A percentile compares a stretch with the other conserved stretches of the same genome.
These are phyloP conservation scores for Oreochromis aureus DNA, from an alignment of 2,113 vertebrate genomes.

Conservation along the genomic window DNA sequence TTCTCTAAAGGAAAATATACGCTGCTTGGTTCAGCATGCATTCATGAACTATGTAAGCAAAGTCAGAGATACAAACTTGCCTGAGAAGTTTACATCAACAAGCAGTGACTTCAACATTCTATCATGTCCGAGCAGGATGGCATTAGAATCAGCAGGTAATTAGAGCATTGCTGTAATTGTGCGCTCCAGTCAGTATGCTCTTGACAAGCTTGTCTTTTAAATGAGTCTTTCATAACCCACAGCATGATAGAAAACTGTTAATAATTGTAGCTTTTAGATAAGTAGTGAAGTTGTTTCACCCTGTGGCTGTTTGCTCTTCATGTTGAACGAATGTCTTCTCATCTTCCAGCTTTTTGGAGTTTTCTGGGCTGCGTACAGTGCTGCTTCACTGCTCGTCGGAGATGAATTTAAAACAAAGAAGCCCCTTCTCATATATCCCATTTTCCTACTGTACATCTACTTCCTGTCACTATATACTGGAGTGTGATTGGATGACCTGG, in stretches of 20 bases:
- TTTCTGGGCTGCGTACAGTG: slow-evolving; percentile 99
- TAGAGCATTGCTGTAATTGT: neutral
- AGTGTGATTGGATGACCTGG: slow-evolving; percentile 76
- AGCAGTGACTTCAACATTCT: neutral
- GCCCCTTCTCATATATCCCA: slow-evolving; percentile 97
- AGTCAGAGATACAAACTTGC: neutral
- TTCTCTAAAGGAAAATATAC: neutral
- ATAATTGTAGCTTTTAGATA: neutral
- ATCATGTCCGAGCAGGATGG: neutral
- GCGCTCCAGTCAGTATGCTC: neutral
- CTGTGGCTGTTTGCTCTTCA: neutral
- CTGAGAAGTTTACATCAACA: neutral
- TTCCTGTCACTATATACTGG: slow-evolving; percentile 98
- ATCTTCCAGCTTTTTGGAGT: slow-evolving; percentile 88
- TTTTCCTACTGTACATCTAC: slow-evolving; percentile 99
- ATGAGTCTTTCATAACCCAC: neutral
- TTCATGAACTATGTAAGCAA: neutral
- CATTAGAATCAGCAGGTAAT: neutral
- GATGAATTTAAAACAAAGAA: slow-evolving; percentile 99
- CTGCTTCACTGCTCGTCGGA: slow-evolving; percentile 93
- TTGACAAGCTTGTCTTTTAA: neutral
- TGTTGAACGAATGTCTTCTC: neutral
- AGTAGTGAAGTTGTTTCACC: neutral
- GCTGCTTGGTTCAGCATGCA: neutral
- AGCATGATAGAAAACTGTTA: rapidly evolving